Evolutionary conservation across 1,140 invertebrate genomes (phyloP).

Genomic region (Lepidurus arcticus): DNA sequence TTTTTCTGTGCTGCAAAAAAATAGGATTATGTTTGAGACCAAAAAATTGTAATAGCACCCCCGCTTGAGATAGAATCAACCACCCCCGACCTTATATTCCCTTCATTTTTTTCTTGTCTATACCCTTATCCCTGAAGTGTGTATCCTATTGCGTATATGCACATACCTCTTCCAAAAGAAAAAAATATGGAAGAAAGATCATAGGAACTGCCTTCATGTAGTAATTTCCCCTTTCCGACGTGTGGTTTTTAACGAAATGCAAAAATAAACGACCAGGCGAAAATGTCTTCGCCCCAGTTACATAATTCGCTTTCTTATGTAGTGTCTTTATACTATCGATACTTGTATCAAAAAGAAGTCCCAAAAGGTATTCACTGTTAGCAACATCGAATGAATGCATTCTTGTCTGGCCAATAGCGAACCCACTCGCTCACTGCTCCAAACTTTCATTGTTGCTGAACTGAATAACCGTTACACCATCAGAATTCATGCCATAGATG

Average conservation of each 20-base stretch:
- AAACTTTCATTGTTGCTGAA: too few relatives aligned
- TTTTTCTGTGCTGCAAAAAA: background rate
- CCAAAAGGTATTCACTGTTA: too few relatives aligned
- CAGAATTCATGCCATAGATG: too few relatives aligned
- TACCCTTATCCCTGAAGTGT: background rate
- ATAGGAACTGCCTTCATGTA: constrained; percentile 4
- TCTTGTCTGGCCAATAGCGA: too few relatives aligned
- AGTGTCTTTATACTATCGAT: background rate
- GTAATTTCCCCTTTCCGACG: background rate
- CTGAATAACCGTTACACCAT: too few relatives aligned
- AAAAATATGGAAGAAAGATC: background rate
- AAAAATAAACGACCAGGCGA: background rate
- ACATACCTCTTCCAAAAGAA: background rate
- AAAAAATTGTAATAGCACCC: background rate
- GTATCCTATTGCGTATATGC: background rate
- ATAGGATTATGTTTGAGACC: background rate
- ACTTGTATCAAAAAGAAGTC: too few relatives aligned
- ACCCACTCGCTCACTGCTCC: too few relatives aligned
- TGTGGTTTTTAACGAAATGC: background rate
- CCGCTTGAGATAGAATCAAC: background rate
- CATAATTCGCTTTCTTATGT: background rate
- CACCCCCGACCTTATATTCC: background rate
- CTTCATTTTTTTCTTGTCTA: background rate
- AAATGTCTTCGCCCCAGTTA: background rate
- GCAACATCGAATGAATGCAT: too few relatives aligned